Evolutionary conservation across 2,797 vertebrate genomes (phyloP), one percentile per base, ranked within the genome.

Genomic region (Labeo calbasu): DNA sequence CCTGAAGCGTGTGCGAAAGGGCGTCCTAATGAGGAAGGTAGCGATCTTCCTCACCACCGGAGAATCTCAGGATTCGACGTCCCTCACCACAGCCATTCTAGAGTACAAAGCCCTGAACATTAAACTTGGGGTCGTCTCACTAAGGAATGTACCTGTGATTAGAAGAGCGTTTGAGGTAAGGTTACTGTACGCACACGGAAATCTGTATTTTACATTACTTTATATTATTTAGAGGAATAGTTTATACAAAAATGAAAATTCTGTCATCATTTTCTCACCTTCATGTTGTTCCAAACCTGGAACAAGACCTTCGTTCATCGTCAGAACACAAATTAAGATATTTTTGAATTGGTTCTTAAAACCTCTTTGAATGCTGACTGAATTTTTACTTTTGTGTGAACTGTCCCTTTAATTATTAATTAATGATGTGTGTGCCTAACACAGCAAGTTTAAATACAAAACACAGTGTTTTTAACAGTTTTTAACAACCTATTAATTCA

Each of bases 1-100:
- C 53, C 96, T 98, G 87, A 99, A 97, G 81, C 95, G 95, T 0
- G 86, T 95, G 46, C 92, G 95, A n/a, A 88, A 92, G 0, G 96
- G 96, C 2, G 2, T 89, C 32, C 88, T 96, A 70, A 88, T 94
- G 86, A 95, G 95, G 88, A 98, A 97, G 89, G 94, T 97, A 78
- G 96, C 95, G 0, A 72, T 98, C 0, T 97, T 98, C 91, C 88
- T 98, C 83, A 88, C 94, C 7, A 90, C 1, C 0, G 96, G 95
- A 65, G 86, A 85, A 0, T 87, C 93, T 0, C 87, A 90, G 65
- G 93, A 95, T 3, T 28, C 2, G 0, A 19, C 23, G 0, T 88
- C 94, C 14, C 88, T 98, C 1, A 86, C 83, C 8, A 96, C 96
- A 0, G 95, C 96, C 21, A 81, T 89, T 0, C 92, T 98, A 90